Base-by-base conservation (phyloP, 2,888 invertebrate genomes). In the Luperina testacea region DNA sequence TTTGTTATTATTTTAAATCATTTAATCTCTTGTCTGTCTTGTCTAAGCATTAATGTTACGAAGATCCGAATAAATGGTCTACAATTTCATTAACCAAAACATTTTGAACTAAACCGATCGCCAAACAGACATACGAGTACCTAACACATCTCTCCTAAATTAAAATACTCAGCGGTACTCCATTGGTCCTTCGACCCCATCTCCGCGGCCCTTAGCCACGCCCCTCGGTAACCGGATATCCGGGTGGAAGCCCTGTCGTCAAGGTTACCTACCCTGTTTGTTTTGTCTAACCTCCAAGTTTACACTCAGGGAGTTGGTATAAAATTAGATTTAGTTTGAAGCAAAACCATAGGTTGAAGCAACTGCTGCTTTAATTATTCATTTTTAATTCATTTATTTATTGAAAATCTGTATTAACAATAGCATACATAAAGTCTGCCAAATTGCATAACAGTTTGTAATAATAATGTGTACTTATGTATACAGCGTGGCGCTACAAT, bases 181-280 rank as follows among this genome's bases (percentile, higher is more conserved):
- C 68, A 88, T 88, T 89, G 88, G 89, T 80, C 27, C 48, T 15
- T 0, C 38, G 69, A 72, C 13, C 82, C 84, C 67, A 67, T n/a
- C 72, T 51, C 72, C 63, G 9, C 63, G 9, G 38, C 64, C 61
- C 51, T 75, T 3, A 74, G 84, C 87, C 84, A 88, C 91, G 88
- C 88, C 89, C 88, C 87, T 76, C 76, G 71, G 90, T 87, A 90
- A 90, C 90, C 90, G 91, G 89, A 91, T 92, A 92, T 92, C 92
- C 94, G 90, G 90, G 84, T 91, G 86, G 80, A 84, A 85, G 80
- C 86, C 85, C 67, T 68, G 88, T 91, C 71, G 88, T 75, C 90
- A 91, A 84, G 88, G 90, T 85, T 87, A 91, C 90, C 69, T 73
- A 71, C 77, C 78, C 72, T 84, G 77, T 83, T 83, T 87, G 78